These are phyloP conservation scores for Parapristionchus giblindavisi DNA, from an alignment of 2,888 invertebrate genomes.

Conservation along the genomic window DNA sequence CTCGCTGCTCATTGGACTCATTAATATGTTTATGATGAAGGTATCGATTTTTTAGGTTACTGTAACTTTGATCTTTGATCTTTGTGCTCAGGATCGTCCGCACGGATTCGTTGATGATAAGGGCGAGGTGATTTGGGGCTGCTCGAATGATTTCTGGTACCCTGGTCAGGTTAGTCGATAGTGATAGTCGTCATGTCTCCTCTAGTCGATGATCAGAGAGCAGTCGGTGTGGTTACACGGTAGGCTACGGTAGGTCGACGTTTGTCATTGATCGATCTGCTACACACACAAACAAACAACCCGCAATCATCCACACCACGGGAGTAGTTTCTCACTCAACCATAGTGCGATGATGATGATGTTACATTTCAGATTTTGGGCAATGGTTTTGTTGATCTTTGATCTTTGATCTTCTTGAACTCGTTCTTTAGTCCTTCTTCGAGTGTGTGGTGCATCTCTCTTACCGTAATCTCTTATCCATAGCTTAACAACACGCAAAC, in stretches of 20 bases:
- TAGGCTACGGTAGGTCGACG: constrained; percentile 13
- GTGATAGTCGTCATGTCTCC: too few relatives aligned
- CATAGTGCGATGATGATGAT: too few relatives aligned
- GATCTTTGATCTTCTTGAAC: too few relatives aligned
- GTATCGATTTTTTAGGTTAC: not conserved
- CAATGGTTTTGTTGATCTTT: too few relatives aligned
- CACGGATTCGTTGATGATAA: constrained; percentile 50
- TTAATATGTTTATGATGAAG: constrained; percentile 96
- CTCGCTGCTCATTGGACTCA: constrained; percentile 94
- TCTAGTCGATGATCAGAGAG: too few relatives aligned
- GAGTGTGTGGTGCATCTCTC: too few relatives aligned
- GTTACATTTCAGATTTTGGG: too few relatives aligned
- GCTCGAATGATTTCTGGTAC: constrained; percentile 69
- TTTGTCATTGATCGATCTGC: not conserved
- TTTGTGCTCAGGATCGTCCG: constrained; percentile 38
- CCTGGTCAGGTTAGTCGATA: constrained; percentile 72
- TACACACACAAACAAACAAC: too few relatives aligned
- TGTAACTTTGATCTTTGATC: not conserved
- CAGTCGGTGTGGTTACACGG: constrained; percentile 8
- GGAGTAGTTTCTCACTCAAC: too few relatives aligned
- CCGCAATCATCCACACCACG: too few relatives aligned
- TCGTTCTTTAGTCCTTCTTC: constrained; percentile 71
- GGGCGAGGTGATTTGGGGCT: constrained; percentile 45
- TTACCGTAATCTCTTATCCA: too few relatives aligned
- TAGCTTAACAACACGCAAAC: too few relatives aligned